Evolutionary conservation across 2,113 vertebrate species (phyloP).

Genomic region (Alaudala cheleensis): DNA sequence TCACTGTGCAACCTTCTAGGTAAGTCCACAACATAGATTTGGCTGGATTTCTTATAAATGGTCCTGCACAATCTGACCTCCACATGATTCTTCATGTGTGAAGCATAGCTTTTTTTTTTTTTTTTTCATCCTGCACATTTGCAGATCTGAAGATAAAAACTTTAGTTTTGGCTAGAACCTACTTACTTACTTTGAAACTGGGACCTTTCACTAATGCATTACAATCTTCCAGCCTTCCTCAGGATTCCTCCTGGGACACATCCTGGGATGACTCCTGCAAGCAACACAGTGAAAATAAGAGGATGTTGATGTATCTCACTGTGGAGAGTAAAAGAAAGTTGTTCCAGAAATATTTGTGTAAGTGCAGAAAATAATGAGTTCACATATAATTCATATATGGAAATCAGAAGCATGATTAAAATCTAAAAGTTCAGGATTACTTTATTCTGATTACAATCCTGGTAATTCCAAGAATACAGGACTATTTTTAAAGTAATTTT

Average conservation of each 20-base stretch:
- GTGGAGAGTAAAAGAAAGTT: not conserved
- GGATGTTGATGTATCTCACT: not conserved
- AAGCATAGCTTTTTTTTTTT: not conserved
- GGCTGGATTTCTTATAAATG: not conserved
- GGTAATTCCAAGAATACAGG: not conserved
- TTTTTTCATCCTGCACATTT: not conserved
- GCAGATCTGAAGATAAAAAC: not conserved
- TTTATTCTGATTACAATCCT: not conserved
- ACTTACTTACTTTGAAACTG: not conserved
- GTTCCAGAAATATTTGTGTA: not conserved
- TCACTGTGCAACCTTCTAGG: not conserved
- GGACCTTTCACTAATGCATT: not conserved
- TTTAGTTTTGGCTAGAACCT: not conserved
- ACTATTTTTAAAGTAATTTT: not conserved
- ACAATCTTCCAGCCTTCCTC: not conserved
- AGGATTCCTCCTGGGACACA: not conserved
- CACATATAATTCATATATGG: not conserved
- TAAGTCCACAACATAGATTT: not conserved
- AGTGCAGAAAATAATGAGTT: not conserved
- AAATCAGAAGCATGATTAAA: not conserved
- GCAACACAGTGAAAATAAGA: not conserved
- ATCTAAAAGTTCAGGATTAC: not conserved
- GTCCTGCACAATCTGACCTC: not conserved
- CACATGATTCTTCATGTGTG: not conserved
- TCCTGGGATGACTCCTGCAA: not conserved